Evolutionary conservation across 2,888 invertebrate genomes (phyloP).

Genomic region (Heliconius charithonia): DNA sequence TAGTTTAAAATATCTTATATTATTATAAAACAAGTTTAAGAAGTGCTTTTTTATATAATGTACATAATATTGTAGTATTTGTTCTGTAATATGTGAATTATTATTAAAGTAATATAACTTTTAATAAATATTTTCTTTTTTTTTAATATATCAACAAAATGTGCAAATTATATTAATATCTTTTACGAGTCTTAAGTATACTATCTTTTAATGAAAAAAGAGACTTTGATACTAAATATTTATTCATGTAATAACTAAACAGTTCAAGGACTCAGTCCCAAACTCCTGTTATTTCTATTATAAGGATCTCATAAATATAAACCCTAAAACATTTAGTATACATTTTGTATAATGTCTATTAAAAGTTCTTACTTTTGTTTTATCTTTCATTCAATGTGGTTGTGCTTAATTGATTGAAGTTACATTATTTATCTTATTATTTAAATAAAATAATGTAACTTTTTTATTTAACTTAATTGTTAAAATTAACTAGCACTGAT

Average conservation of each 20-base stretch:
- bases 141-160: neutral
- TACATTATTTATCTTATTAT: neutral
- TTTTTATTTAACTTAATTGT: too few relatives aligned
- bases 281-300: neutral
- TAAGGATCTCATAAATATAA: neutral
- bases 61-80: slow-evolving; percentile 12
- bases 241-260: neutral
- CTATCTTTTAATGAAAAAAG: neutral
- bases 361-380: neutral
- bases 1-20: neutral
- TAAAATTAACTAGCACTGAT: too few relatives aligned
- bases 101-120: neutral
- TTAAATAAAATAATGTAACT: neutral
- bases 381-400: neutral
- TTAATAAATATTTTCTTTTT: too few relatives aligned
- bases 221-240: neutral
- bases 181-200: slow-evolving; percentile 2
- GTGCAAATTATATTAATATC: neutral
- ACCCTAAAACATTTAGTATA: neutral
- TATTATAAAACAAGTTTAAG: too few relatives aligned
- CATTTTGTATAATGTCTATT: neutral
- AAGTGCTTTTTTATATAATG: neutral
- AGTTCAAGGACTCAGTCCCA: neutral
- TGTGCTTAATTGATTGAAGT: slow-evolving; percentile 1
- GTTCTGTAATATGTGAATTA: slow-evolving; percentile 10